Evolutionary conservation across 2,797 vertebrate genomes (phyloP).

Genomic region (Lepilemur ruficaudatus): DNA sequence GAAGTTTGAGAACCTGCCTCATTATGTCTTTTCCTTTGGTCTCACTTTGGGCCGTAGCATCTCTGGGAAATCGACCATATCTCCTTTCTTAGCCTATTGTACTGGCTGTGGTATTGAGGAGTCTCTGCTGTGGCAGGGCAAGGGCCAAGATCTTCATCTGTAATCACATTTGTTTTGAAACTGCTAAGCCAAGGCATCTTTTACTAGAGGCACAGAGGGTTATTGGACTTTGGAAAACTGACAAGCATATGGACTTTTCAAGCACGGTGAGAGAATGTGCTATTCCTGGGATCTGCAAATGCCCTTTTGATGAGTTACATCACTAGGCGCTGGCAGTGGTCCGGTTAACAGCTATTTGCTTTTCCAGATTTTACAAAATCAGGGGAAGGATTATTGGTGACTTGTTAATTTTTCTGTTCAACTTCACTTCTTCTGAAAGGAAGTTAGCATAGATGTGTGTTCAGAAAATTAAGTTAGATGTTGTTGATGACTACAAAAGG

Average conservation of each 20-base stretch:
- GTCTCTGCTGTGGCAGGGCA: background rate
- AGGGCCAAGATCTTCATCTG: background rate
- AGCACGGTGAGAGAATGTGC: background rate
- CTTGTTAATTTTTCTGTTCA: constrained; percentile 21
- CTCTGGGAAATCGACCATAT: background rate
- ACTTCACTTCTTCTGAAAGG: background rate
- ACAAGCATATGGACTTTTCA: background rate
- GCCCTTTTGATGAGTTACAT: background rate
- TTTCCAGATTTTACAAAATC: constrained; percentile 21
- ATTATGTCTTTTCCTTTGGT: background rate
- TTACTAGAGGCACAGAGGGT: background rate
- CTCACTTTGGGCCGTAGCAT: background rate
- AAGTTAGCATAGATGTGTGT: constrained; percentile 20
- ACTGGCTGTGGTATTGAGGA: background rate
- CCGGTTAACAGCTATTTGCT: background rate
- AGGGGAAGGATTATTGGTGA: constrained; percentile 30
- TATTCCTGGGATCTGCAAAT: background rate
- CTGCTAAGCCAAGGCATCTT: background rate
- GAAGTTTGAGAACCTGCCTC: background rate
- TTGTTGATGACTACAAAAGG: constrained; percentile 24
- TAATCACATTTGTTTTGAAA: constrained; percentile 50
- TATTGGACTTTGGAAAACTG: background rate
- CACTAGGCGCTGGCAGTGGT: background rate
- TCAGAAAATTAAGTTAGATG: constrained; percentile 37
- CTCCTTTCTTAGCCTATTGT: background rate